Base-by-base conservation (phyloP, 2,888 invertebrate species). In the Amphimallon solstitiale region DNA sequence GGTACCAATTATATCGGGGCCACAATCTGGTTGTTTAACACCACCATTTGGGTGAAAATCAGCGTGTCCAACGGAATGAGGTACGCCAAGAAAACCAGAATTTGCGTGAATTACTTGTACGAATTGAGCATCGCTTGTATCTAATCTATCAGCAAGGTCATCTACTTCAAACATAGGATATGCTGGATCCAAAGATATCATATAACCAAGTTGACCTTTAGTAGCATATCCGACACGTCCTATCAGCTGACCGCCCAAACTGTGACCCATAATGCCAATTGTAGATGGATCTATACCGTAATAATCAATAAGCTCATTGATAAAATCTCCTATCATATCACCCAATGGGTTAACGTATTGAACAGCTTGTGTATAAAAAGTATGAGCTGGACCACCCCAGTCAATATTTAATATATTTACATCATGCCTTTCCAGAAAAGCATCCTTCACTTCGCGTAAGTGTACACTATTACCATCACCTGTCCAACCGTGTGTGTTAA, bases 31-130 rank as follows among this genome's bases (percentile, higher is more conserved):
- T 65, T 68, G 68, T 49, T 68, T 68, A 9, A 65, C 46, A 21
- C 65, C 68, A 21, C 65, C 65, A 19, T 68, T 68, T 14, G 61
- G 65, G 23, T 51, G 40, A 49, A 52, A 68, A 56, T 68, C 65
- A 2, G 68, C 65, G 40, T 68, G 62, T 10, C 63, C 68, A 40
- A 65, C 34, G n/a, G 56, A 38, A 38, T 37, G 9, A 14, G 59
- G 49, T 21, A 48, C 65, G 5, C 68, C 68, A 12, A 68, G 38
- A 14, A 65, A 65, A 12, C 68, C 68, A 15, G 62, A 92, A 78
- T 94, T 92, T 0, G 94, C 92, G 78, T 94, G 94, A 75, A 94
- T 92, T 67, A 92, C 91, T 78, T 94, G 94, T 2, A 94, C 93
- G 72, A 93, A 88, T 71, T 86, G 84, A 0, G 94, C 94, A 76